Evolutionary conservation across 2,797 vertebrate genomes (phyloP).

Genomic region (Aldrovandia affinis): DNA sequence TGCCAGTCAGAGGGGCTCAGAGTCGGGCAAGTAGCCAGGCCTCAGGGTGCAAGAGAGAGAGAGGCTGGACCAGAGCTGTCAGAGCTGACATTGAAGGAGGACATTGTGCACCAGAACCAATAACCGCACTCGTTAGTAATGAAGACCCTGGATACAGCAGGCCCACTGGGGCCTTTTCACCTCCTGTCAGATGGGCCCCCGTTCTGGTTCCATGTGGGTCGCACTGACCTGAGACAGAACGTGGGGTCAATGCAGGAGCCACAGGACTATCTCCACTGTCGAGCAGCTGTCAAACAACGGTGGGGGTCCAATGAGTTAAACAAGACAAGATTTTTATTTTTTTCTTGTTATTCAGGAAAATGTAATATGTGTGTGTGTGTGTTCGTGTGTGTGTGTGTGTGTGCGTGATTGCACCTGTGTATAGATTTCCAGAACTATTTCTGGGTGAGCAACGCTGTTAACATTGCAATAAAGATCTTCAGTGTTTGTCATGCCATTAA

Average conservation of each 20-base stretch:
- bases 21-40: constrained; percentile 34
- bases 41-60: constrained; percentile 43
- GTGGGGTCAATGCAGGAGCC: not conserved
- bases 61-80: constrained; percentile 40
- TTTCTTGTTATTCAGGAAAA: not conserved
- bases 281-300: not conserved
- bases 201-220: not conserved
- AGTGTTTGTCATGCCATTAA: constrained; percentile 59
- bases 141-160: not conserved
- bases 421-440: constrained; percentile 9
- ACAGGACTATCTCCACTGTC: not conserved
- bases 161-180: not conserved
- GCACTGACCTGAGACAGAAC: not conserved
- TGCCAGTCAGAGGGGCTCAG: constrained; percentile 54
- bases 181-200: not conserved
- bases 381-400: not conserved
- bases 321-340: not conserved
- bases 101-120: not conserved
- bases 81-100: constrained; percentile 49
- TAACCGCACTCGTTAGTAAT: not conserved
- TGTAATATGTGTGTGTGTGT: not conserved
- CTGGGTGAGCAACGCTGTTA: constrained; percentile 30
- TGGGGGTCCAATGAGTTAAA: no score
- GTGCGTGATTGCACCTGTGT: not conserved
- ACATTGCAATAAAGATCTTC: constrained; percentile 47